phyloP scores from a whole-genome alignment of 2,888 invertebrate species.

The Ditula angustiorana region DNA sequence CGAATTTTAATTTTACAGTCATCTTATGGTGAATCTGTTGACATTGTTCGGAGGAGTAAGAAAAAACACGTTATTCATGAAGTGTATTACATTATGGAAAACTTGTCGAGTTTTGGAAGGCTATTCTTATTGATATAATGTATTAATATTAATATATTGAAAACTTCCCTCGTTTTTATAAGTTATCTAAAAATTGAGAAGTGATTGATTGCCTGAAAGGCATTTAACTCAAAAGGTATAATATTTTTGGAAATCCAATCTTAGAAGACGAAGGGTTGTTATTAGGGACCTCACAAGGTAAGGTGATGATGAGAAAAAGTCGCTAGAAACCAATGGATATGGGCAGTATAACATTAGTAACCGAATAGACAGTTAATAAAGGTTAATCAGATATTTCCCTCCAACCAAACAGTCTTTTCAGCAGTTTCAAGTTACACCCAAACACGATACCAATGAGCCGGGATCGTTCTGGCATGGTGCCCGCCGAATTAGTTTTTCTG shows the following conservation, averaged over 20 bases:
- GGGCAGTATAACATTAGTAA: too few relatives aligned
- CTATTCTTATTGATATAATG: neutral
- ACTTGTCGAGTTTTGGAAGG: neutral
- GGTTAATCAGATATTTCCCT: neutral
- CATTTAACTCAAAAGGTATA: too few relatives aligned
- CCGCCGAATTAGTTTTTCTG: conserved; percentile 35
- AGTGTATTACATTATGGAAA: conserved; percentile 1
- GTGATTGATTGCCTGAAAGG: too few relatives aligned
- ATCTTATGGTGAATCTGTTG: conserved; percentile 29
- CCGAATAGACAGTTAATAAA: too few relatives aligned
- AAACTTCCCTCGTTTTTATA: neutral
- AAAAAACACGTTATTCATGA: conserved; percentile 16
- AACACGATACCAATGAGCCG: conserved; percentile 17
- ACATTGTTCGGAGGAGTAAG: conserved; percentile 6
- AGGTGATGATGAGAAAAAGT: too few relatives aligned
- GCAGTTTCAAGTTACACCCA: conserved; percentile 1
- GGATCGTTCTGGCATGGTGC: conserved; percentile 28
- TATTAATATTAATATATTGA: neutral
- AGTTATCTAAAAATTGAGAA: too few relatives aligned
- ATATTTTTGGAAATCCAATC: too few relatives aligned
- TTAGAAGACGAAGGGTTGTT: too few relatives aligned
- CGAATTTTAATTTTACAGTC: conserved; percentile 33
- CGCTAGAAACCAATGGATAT: too few relatives aligned
- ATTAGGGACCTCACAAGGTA: too few relatives aligned
- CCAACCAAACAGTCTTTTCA: neutral